Conservation (phyloP, 2,888 invertebrate species). For the Orthosia gracilis region DNA sequence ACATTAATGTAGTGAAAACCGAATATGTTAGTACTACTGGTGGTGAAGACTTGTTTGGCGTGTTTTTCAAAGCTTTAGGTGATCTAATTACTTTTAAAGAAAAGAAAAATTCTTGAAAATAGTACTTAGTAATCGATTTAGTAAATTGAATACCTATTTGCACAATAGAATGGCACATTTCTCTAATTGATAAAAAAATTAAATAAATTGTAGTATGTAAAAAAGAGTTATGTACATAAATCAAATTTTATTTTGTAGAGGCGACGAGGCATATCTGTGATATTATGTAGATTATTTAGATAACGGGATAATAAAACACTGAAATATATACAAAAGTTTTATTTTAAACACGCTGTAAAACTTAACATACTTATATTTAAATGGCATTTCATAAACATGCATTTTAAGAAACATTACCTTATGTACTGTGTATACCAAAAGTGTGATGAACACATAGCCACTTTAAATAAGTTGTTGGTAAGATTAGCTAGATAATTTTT, state of each 20-base stretch:
- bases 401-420: conserved; percentile 30
- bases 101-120: conserved; percentile 69
- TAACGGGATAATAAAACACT: conserved; percentile 60
- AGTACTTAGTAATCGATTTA: background rate
- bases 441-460: background rate
- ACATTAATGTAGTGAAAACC: conserved; percentile 44
- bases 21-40: conserved; percentile 56
- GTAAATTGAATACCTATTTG: background rate
- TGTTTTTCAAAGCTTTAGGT: conserved; percentile 78
- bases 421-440: conserved; percentile 12
- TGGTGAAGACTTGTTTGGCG: conserved; percentile 76
- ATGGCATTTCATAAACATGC: conserved; percentile 59
- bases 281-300: conserved; percentile 54
- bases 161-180: background rate
- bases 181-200: background rate
- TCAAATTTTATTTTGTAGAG: conserved; percentile 1
- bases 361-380: conserved; percentile 64
- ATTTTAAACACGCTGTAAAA: conserved; percentile 74
- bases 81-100: conserved; percentile 78
- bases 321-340: conserved; percentile 70
- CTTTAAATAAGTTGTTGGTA: background rate
- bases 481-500: background rate
- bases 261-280: conserved; percentile 65
- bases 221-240: background rate
- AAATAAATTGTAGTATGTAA: background rate